phyloP scores from a whole-genome alignment of 2,888 invertebrate genomes.

The Notodonta dromedarius region DNA sequence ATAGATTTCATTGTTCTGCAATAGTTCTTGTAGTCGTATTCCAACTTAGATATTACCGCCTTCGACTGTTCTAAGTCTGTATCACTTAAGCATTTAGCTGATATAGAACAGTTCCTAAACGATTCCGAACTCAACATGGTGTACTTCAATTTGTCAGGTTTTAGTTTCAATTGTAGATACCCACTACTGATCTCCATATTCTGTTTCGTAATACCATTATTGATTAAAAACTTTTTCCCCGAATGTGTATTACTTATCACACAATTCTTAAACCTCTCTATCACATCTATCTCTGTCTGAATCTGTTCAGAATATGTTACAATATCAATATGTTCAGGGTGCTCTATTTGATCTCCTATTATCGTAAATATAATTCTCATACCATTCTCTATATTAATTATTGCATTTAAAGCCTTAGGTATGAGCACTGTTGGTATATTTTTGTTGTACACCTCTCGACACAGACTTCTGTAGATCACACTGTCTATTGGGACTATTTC shows the following conservation, averaged over 20 bases:
- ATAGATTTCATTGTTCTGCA: conserved; percentile 80
- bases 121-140: conserved; percentile 80
- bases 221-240: conserved; percentile 81
- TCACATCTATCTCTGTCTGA: conserved; percentile 60
- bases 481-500: conserved; percentile 72
- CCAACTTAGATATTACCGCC: conserved; percentile 49
- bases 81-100: conserved; percentile 64
- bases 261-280: conserved; percentile 79
- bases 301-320: conserved; percentile 67
- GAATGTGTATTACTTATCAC: conserved; percentile 77
- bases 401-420: conserved; percentile 79
- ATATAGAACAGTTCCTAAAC: conserved; percentile 77
- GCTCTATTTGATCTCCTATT: conserved; percentile 60
- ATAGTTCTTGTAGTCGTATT: conserved; percentile 71
- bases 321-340: conserved; percentile 80
- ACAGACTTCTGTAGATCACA: conserved; percentile 69
- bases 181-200: conserved; percentile 67
- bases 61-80: conserved; percentile 60
- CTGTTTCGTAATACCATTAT: conserved; percentile 78
- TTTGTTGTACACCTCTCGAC: conserved; percentile 68
- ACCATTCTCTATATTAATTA: conserved; percentile 83
- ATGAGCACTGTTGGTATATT: conserved; percentile 80
- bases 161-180: conserved; percentile 68
- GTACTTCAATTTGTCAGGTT: conserved; percentile 75
- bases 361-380: conserved; percentile 81